Conservation (phyloP, 2,797 vertebrate species). For the Chiroxiphia lanceolata region DNA sequence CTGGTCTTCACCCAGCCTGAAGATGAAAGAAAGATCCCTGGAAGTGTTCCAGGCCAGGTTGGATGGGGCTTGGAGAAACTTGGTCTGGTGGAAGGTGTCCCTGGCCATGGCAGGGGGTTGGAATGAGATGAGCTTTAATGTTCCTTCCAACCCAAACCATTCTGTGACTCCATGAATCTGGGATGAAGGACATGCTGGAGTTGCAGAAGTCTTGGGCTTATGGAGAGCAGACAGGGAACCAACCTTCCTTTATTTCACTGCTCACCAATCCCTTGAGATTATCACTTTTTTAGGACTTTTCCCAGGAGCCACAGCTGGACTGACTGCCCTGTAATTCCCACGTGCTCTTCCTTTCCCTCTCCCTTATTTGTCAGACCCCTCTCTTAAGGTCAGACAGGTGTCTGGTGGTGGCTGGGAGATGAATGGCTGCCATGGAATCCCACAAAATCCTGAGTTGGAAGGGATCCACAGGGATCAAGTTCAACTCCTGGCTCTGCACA, state of each 20-base stretch:
- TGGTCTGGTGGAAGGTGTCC: neutral
- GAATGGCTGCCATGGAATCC: neutral
- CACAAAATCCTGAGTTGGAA: neutral
- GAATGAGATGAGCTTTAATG: neutral
- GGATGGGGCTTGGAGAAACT: neutral
- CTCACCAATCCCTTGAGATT: neutral
- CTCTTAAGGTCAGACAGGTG: neutral
- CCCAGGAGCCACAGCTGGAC: neutral
- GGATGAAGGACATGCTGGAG: neutral
- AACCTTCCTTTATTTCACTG: neutral
- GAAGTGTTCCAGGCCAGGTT: neutral
- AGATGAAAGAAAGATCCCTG: neutral
- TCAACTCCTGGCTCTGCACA: neutral
- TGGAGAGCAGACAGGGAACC: neutral
- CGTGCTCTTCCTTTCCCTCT: neutral
- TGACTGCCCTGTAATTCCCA: neutral
- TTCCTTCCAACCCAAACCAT: neutral
- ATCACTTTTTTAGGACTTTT: neutral
- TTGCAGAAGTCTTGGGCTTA: neutral
- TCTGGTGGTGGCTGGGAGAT: neutral
- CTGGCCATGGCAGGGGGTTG: neutral
- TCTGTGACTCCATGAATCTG: neutral
- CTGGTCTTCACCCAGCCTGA: neutral
- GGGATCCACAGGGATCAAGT: neutral
- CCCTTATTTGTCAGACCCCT: neutral